phyloP scores from a whole-genome alignment of 92 coral and sea anemone genomes.

The Palythoa heliodiscus region DNA sequence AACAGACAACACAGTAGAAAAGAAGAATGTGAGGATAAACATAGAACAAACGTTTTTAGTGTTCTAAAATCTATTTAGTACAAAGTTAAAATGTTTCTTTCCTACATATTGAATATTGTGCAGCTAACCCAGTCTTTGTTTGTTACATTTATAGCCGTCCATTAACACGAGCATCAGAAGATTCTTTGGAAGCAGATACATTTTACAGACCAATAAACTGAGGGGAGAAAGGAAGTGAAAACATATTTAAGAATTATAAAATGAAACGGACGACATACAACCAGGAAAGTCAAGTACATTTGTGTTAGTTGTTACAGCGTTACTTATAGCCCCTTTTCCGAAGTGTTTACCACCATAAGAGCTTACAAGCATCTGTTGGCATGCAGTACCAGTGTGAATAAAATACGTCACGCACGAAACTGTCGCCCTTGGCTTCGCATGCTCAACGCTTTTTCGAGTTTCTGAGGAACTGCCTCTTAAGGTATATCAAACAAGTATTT shows the following conservation, averaged over 20 bases:
- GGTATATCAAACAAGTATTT: too few species aligned
- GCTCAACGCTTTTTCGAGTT: too few species aligned
- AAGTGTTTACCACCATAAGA: neutral
- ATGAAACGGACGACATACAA: neutral
- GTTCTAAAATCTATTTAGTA: neutral
- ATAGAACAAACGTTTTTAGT: too few species aligned
- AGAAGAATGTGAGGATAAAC: too few species aligned
- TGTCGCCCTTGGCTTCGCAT: too few species aligned
- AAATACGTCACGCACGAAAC: too few species aligned
- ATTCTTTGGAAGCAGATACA: conserved; percentile 40
- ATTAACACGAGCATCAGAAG: conserved; percentile 34
- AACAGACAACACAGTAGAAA: too few species aligned
- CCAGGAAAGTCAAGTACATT: too few species aligned
- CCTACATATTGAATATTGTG: neutral
- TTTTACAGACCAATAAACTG: conserved; percentile 30
- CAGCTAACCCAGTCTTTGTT: neutral
- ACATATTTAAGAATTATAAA: neutral
- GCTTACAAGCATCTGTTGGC: neutral
- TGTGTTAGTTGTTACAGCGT: neutral
- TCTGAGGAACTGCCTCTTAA: too few species aligned
- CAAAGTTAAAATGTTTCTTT: neutral
- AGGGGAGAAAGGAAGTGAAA: neutral
- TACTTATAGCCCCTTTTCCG: too few species aligned
- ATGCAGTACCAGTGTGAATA: neutral
- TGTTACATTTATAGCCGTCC: conserved; percentile 22